phyloP scores from a whole-genome alignment of 2,113 vertebrate genomes.

The Paratilapia polleni region DNA sequence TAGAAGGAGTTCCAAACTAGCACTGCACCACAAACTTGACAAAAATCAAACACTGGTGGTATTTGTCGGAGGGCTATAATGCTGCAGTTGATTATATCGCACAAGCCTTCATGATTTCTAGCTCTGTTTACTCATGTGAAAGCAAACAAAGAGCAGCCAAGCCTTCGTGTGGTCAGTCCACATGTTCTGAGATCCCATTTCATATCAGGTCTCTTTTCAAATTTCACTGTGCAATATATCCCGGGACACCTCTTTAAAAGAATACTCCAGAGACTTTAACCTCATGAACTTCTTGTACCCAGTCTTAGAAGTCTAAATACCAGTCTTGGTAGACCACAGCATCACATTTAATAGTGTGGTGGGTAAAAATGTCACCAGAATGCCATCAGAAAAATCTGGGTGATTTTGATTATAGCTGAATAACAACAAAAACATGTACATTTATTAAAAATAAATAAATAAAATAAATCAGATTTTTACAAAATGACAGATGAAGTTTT shows the following conservation, averaged over 20 bases:
- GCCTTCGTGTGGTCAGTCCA: not conserved
- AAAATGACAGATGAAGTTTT: not conserved
- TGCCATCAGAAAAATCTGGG: not conserved
- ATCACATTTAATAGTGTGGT: not conserved
- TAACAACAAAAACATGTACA: not conserved
- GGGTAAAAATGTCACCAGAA: conserved; percentile 4
- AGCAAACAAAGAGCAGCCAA: conserved; percentile 5
- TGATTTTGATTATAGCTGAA: not conserved
- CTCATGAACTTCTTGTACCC: not conserved
- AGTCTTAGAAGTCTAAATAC: not conserved
- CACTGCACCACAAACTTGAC: not conserved
- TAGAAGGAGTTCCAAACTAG: not conserved
- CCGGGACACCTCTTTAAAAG: not conserved
- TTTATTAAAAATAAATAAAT: not conserved
- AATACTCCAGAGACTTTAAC: not conserved
- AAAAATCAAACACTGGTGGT: conserved; percentile 5
- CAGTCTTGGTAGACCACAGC: not conserved
- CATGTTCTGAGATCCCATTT: conserved; percentile 1
- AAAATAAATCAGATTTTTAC: not conserved
- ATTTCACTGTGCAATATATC: conserved; percentile 21
- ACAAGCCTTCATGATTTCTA: conserved; percentile 4
- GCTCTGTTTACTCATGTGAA: conserved; percentile 20
- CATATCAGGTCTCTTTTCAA: conserved; percentile 15
- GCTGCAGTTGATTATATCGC: not conserved
- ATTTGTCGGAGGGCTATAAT: not conserved